Evolutionary conservation across 1,140 invertebrate genomes (phyloP), one percentile per base, ranked within the genome.

Genomic region (Drosophila sproati): DNA sequence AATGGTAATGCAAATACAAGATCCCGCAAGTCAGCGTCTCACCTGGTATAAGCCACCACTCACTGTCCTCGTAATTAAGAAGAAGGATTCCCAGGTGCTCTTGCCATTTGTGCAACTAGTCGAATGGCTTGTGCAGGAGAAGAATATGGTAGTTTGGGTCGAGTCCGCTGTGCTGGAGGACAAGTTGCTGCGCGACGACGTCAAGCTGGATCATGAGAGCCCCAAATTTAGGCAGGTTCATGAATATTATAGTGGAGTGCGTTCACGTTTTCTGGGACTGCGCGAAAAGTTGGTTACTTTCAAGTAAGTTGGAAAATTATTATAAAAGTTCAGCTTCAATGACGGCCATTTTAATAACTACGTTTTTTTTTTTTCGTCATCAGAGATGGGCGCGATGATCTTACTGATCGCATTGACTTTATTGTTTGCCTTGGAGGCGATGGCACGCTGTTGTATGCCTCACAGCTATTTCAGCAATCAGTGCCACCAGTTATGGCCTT

Each of bases 401-500:
- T 97, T n/a, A 97, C 98, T 12, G 97, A 98, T 92, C 98, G 98
- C 93, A 98, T 99, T 76, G 98, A 99, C 93, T 98, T 99, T 91
- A 98, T 99, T 61, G 96, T 99, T 51, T 99, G 98, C 87, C 93
- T 99, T 8, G 98, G 98, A 2, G 98, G 98, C 10, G 98, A 99
- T 93, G 98, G 98, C n/a, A 99, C 98, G 0, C 93, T 99, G 1
- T 93, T 99, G 0, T 98, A 99, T 92, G 98, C 98, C 50, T 98
- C 97, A 82, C 96, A 98, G 8, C 93, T 99, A 28, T 99, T 99
- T 87, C 95, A 99, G 95, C 96, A 98, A 95, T 98, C 97, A n/a
- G 98, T 99, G 48, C 98, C 98, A 39, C 98, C 98, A 5, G 97
- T 99, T 5, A 98, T 99, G 98, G 98, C 98, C 54, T 99, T 99